Base-by-base conservation (phyloP, 2,888 invertebrate species). In the Drosophila incognita region DNA sequence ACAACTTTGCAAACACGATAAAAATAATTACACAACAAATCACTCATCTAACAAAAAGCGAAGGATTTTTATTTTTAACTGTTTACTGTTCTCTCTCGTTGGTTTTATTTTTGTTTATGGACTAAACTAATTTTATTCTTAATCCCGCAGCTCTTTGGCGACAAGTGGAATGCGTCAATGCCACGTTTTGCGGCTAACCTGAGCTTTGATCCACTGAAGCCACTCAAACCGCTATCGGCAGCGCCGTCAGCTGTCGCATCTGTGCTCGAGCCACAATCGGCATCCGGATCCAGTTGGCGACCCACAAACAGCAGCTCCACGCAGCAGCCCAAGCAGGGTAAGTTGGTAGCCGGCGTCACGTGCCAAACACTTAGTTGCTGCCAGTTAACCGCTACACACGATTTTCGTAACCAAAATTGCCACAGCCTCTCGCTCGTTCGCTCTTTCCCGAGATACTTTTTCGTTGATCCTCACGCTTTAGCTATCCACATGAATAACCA, bases 161-260 rank as follows among this genome's bases (percentile, higher is more conserved):
- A 96, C 61, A 95, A 96, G 91, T 97, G 97, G 96, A 96, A 96
- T 92, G 94, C 94, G 89, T 94, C 95, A 65, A 96, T 97, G 94
- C 98, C 98, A 54, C 95, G 95, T 93, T 98, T 96, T 94, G 98
- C 98, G 48, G 96, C 97, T n/a, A 97, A 97, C 92, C 94, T 98
- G 74, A 96, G 96, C 80, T 94, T 95, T 79, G 95, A 95, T 76
- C 97, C 97, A 2, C 93, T 97, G 31, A 96, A 97, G 91, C 97
- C 97, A 6, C 94, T 96, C 69, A 97, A 96, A 93, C 94, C 95
- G 10, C 42, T 80, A 54, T 64, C 81, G 46, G 58, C 81, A 21
- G 53, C 79, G 24, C 59, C 68, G 13, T 51, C 59, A 18, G 24
- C 42, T 18, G 35, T 8, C 29, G 15, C 29, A 18, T 49, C 62